phyloP scores from a whole-genome alignment of 2,888 invertebrate species.

The Coecobrya sp. region DNA sequence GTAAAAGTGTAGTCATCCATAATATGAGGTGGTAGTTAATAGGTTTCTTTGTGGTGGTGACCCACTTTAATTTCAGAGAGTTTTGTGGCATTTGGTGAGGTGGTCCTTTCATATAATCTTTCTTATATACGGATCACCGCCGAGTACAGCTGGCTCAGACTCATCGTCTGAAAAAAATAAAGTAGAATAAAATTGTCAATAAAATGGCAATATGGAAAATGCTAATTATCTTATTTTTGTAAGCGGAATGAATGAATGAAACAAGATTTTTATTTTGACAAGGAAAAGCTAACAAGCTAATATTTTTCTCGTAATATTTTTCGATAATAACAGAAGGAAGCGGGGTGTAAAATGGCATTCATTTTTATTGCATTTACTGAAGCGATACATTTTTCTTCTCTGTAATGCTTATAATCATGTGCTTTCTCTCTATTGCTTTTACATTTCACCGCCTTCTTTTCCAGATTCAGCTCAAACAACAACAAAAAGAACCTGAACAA shows the following conservation, averaged over 20 bases:
- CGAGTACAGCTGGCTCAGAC: slow-evolving; percentile 88
- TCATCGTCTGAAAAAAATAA: slow-evolving; percentile 86
- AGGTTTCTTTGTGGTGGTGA: slow-evolving; percentile 37
- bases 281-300: background rate
- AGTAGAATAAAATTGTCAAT: background rate
- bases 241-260: background rate
- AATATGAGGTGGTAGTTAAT: background rate
- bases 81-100: background rate
- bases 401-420: background rate
- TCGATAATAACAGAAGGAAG: background rate
- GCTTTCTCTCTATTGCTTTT: background rate
- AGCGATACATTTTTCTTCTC: background rate
- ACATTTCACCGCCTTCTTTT: background rate
- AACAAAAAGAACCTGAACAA: background rate
- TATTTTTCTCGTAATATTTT: background rate
- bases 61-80: slow-evolving; percentile 35
- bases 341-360: background rate
- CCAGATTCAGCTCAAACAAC: background rate
- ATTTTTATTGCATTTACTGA: background rate
- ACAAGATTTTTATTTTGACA: background rate
- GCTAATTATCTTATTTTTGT: background rate
- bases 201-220: background rate
- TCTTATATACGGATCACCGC: slow-evolving; percentile 90
- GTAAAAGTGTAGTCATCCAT: background rate
- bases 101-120: background rate